phyloP scores from a whole-genome alignment of 2,113 vertebrate species.

The Poicephalus meyeri region DNA sequence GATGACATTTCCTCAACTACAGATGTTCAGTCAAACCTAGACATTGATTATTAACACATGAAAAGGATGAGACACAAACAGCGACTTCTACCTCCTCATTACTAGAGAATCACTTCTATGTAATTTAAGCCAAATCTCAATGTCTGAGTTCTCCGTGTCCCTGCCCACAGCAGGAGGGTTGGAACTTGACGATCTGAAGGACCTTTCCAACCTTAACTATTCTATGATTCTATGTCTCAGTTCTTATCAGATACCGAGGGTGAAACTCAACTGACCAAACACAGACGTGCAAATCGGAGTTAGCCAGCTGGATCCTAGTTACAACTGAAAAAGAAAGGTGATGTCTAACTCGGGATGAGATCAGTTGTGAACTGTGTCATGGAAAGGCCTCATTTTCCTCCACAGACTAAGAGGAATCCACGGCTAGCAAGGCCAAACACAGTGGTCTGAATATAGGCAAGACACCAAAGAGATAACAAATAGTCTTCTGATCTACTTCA shows the following conservation, averaged over 20 bases:
- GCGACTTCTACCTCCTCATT: not conserved
- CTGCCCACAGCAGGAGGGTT: too few species aligned
- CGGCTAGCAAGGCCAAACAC: not conserved
- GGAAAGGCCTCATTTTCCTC: not conserved
- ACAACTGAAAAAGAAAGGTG: not conserved
- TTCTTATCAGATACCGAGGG: not conserved
- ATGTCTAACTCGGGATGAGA: not conserved
- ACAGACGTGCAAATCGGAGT: not conserved
- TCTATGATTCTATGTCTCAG: not conserved
- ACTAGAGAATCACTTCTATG: not conserved
- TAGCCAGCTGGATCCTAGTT: not conserved
- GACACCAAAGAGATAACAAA: not conserved
- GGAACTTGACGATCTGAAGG: too few species aligned
- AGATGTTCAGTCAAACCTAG: not conserved
- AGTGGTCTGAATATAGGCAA: not conserved
- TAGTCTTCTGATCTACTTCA: not conserved
- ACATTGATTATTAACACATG: not conserved
- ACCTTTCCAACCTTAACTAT: too few species aligned
- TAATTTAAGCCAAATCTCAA: not conserved
- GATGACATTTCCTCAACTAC: not conserved
- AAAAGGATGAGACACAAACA: not conserved
- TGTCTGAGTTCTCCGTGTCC: not conserved
- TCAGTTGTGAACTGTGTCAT: not conserved
- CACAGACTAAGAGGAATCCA: not conserved
- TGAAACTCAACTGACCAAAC: not conserved